Percentiles rank a stretch among this genome's conserved stretches.
Conservation (phyloP, 2,113 vertebrate species). For the Procavia capensis region DNA sequence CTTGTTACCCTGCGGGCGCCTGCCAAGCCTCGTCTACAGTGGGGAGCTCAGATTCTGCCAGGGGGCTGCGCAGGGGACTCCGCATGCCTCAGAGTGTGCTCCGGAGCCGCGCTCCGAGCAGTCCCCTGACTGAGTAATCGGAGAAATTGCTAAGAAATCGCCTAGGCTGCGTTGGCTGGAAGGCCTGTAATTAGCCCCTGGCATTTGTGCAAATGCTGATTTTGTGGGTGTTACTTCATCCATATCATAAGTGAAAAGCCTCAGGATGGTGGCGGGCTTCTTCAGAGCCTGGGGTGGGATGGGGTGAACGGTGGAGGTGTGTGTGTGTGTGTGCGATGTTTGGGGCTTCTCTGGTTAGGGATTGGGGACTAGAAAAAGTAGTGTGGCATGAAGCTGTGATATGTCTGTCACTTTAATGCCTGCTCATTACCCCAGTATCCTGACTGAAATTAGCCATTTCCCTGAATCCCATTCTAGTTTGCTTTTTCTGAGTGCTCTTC, state of each 20-base stretch:
- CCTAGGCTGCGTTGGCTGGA: constrained; percentile 79
- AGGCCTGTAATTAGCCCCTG: constrained; percentile 84
- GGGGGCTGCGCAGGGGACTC: constrained; percentile 73
- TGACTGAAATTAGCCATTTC: constrained; percentile 10
- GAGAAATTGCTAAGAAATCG: constrained; percentile 89
- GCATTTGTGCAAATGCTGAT: constrained; percentile 82
- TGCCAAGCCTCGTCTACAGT: constrained; percentile 69
- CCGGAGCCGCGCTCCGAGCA: not conserved
- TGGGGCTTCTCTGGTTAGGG: not conserved
- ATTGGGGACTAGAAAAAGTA: constrained; percentile 20
- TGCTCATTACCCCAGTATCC: constrained; percentile 72
- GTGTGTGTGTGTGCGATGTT: not conserved
- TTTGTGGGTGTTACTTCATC: constrained; percentile 85
- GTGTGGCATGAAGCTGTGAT: constrained; percentile 75
- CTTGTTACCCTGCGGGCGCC: constrained; percentile 22
- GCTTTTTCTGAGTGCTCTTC: not conserved
- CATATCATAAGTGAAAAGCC: constrained; percentile 78
- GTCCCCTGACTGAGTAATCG: constrained; percentile 79
- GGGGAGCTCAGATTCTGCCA: constrained; percentile 70
- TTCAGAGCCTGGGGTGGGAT: not conserved
- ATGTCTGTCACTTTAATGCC: constrained; percentile 79
- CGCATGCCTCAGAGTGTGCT: constrained; percentile 61
- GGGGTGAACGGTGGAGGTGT: not conserved
- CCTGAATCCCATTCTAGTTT: not conserved
- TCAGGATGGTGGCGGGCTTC: constrained; percentile 66